Evolutionary conservation across 1,140 invertebrate genomes (phyloP), one percentile per base, ranked within the genome.

Genomic region (Globodera rostochiensis): DNA sequence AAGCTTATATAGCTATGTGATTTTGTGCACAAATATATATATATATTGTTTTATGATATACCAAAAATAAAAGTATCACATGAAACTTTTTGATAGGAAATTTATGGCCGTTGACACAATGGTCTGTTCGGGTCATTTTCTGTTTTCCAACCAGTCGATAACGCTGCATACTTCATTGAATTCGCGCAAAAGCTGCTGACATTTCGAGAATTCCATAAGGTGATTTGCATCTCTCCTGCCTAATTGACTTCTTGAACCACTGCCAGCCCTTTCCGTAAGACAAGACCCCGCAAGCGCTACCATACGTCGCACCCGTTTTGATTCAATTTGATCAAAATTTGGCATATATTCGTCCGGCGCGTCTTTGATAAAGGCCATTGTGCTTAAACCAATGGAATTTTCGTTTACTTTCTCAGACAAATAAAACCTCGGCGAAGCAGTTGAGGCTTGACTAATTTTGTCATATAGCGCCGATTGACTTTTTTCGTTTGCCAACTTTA

Each of bases 401-500:
- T 36, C 57, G 15, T 64, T 64, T 19, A 15, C 57, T 64, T 64
- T 64, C 57, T 6, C 57, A 15, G 36, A 19, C 19, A 0, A 71
- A 71, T 36, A 6, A 45, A 21, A 71, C 69, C 69, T 45, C 25
- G 25, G 25, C 13, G 69, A 71, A 47, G 69, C 69, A 36, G 69
- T 19, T 21, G 69, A 71, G 1, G 9, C 13, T 19, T 71, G 69
- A 19, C 69, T 19, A 4, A 71, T 71, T 71, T 71, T 25, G 69
- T 71, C 46, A 19, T 19, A 45, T 5, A 71, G 7, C n/a, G 25
- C 69, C 69, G 69, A 45, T 6, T 45, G 36, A 4, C 46, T 46
- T 36, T 80, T 73, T n/a, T 80, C 79, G 15, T 60, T 49, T 47
- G 82, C 11, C 6, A 50, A 19, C 50, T 80, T 80, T 7, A 80